Evolutionary conservation across 2,113 vertebrate genomes (phyloP), one percentile per base, ranked within the genome.

Genomic region (Columba livia): DNA sequence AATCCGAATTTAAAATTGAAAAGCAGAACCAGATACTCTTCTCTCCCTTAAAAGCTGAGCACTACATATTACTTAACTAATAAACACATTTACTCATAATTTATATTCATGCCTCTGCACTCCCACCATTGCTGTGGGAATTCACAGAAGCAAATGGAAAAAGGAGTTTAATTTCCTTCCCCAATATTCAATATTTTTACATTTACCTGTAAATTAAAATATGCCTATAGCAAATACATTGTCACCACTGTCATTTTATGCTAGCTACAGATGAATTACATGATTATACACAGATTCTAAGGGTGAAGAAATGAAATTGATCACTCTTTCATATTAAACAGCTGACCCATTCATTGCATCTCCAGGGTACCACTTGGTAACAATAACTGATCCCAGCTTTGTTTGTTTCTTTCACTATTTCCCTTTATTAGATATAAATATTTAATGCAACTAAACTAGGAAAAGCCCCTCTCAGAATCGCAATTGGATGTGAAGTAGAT

Each of bases 351-450:
- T 90, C 34, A 57, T 69, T 81, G 13, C 53, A 71, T 79, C 57
- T 71, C 54, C 54, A 81, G 26, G 20, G 67, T 60, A 78, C 24
- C 25, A n/a, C 47, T 72, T 40, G 19, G 28, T 56, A 69, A 85
- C 25, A 90, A 44, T 67, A 94, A 65, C 36, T 69, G 10, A 74
- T 73, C 8, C 11, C 20, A 65, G 16, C 17, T 85, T 70, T 80
- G 34, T 40, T 56, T 64, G 15, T 75, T 96, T 79, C 57, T 79
- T 93, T 15, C 5, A 62, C 25, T 71, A 31, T 56, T 94, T 74
- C 31, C 34, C 15, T 89, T 90, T 90, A 92, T 88, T 83, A 70
- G 23, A 58, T 71, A 83, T 64, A 70, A 94, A 79, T 57, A 94
- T 66, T 83, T 94, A 85, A 89, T 16, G 53, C 13, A 74, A 57